These are phyloP conservation scores for Molorchus minor DNA, from an alignment of 2,888 invertebrate species.

Conservation along the genomic window DNA sequence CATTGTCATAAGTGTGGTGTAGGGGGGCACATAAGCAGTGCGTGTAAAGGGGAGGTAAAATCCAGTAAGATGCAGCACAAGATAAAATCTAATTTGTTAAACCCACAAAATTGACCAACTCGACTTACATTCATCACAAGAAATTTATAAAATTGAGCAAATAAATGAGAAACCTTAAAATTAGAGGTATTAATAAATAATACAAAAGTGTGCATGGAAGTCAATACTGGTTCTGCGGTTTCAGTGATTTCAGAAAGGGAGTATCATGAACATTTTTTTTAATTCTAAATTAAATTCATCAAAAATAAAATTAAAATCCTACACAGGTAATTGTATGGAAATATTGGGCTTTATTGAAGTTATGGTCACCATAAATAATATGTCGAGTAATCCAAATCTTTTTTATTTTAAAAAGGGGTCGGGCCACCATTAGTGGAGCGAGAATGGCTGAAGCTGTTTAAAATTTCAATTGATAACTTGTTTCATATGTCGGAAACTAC, in stretches of 20 bases:
- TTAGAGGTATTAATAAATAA: neutral
- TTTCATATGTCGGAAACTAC: slow-evolving; percentile 2
- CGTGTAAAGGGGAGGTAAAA: neutral
- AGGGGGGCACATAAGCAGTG: neutral
- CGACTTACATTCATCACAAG: slow-evolving; percentile 6
- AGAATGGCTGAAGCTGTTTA: slow-evolving; percentile 27
- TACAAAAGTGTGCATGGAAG: neutral
- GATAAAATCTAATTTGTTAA: neutral
- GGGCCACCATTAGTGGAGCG: slow-evolving; percentile 30
- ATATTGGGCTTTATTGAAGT: slow-evolving; percentile 2
- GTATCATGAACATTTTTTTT: neutral
- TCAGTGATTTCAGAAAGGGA: neutral
- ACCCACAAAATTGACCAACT: neutral
- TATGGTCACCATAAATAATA: too few species aligned
- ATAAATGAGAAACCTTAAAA: neutral
- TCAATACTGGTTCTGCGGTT: slow-evolving; percentile 1
- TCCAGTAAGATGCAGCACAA: neutral
- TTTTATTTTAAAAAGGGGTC: slow-evolving; percentile 28
- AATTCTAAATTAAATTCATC: slow-evolving; percentile 3
- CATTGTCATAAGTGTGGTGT: neutral
- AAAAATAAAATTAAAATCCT: slow-evolving; percentile 4
- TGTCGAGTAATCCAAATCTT: slow-evolving; percentile 23
- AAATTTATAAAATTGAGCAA: slow-evolving; percentile 9
- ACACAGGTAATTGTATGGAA: slow-evolving; percentile 4
- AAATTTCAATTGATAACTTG: slow-evolving; percentile 23